Evolutionary conservation across 2,888 invertebrate genomes (phyloP), one percentile per base, ranked within the genome.

Genomic region (Hemaris fuciformis): DNA sequence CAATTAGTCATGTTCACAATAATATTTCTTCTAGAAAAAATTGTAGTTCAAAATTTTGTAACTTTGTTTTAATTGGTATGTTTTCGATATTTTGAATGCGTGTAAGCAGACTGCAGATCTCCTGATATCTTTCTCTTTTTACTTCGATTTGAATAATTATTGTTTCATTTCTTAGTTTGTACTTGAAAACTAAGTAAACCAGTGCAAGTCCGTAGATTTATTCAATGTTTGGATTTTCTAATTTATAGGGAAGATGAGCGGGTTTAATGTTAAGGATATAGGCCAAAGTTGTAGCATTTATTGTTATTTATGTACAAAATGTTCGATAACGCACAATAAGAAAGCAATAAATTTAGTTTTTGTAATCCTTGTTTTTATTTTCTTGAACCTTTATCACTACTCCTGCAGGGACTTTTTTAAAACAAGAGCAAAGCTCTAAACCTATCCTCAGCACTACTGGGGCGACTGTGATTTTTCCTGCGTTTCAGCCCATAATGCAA

Each of bases 261-360:
- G 15, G 27, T 53, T 31, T n/a, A 23, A 18, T 74, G 69, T 67
- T 68, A 67, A 66, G 53, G 38, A 27, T 56, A 46, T 18, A 27
- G 60, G 60, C 23, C 48, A 57, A 38, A 60, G 57, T 57, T 38
- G n/a, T 65, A 72, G 65, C 67, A 66, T 69, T 68, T 70, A 70
- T 53, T 53, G 53, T 53, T 53, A 53, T 53, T 57, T 67, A 63
- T 20, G 59, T 64, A 72, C 64, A 66, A 68, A 67, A 15, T 43
- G 41, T 22, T 42, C 23, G 23, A 23, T 56, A 42, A 60, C 53
- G 56, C 60, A 61, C 59, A 61, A 56, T n/a, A 31, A 45, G 25
- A 57, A 59, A 34, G 60, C 41, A 57, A 62, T 59, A 62, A 59
- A 46, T 43, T n/a, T 45, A 59, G 48, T 56, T 64, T 58, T 23